Base-by-base conservation (phyloP, 2,113 vertebrate species). In the Rhinogobius similis region DNA sequence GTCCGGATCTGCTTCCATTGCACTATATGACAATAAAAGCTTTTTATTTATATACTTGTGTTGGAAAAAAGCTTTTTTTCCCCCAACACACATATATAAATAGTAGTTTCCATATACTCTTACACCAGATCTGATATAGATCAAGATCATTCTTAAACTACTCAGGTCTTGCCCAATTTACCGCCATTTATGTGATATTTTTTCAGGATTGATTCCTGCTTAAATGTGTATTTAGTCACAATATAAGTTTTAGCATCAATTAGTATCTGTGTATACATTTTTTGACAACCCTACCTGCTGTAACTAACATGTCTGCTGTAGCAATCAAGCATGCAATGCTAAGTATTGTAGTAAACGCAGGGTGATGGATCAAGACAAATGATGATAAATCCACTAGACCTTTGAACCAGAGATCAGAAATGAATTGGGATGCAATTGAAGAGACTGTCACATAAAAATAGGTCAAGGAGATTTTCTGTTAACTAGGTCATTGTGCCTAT, bases 401-500 rank as follows among this genome's bases (percentile, higher is more conserved):
- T 3, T 10, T 21, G 7, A 63, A 27, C 50, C 20, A 18, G 9
- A 26, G 59, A 43, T 52, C 32, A 61, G 24, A 65, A 24, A 27
- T 52, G 46, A 43, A 72, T 7, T 26, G 5, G 39, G 65, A 5
- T 46, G 32, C 21, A 29, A 26, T n/a, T 10, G 41, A 58, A 64
- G 63, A 76, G 56, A 61, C 36, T 43, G 68, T 43, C n/a, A 46
- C 62, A 67, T 50, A 65, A 50, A 83, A 78, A 39, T 1, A 76
- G 82, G 81, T 84, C 77, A 77, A 50, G 27, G 66, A 82, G 79
- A 83, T 70, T 82, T 82, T 82, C 50, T 63, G 69, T 66, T 55
- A 84, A 79, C 55, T 80, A 70, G 85, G 77, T 83, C 76, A 80
- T 80, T 76, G 80, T 73, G 71, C 12, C 9, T 41, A 11, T 13